phyloP scores from a whole-genome alignment of 1,140 invertebrate species.

The Ceratosolen solmsi region DNA sequence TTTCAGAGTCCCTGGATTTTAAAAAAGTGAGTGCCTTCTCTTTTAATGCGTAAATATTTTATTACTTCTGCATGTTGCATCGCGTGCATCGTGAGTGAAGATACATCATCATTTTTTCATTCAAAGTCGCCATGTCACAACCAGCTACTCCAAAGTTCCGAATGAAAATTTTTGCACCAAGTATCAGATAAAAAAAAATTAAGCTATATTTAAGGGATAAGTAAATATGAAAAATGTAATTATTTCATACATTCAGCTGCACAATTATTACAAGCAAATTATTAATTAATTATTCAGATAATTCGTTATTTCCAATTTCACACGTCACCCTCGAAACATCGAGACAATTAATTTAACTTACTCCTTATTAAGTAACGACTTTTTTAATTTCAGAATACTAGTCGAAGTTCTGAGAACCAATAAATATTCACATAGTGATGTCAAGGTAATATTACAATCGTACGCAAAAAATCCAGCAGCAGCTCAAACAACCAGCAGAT shows the following conservation, averaged over 20 bases:
- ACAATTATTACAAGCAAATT: too few species aligned
- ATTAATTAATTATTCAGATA: too few species aligned
- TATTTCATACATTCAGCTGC: too few species aligned
- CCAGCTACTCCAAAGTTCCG: too few species aligned
- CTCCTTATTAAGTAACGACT: background rate
- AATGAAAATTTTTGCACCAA: too few species aligned
- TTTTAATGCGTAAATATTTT: background rate
- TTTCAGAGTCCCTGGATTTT: constrained; percentile 64
- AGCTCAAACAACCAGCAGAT: constrained; percentile 59
- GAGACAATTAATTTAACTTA: too few species aligned
- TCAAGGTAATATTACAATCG: constrained; percentile 58
- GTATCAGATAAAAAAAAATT: too few species aligned
- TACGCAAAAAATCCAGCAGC: constrained; percentile 63
- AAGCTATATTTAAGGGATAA: too few species aligned
- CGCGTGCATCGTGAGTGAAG: background rate
- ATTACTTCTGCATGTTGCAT: background rate
- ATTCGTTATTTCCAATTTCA: too few species aligned
- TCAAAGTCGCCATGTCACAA: background rate
- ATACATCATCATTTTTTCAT: background rate
- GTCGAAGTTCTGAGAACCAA: constrained; percentile 61
- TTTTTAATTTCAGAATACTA: constrained; percentile 56
- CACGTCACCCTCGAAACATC: too few species aligned
- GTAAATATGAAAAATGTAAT: too few species aligned
- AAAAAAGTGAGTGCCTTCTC: constrained; percentile 58
- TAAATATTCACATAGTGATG: constrained; percentile 57